Evolutionary conservation across 2,888 invertebrate species (phyloP), one percentile per base, ranked within the genome.

Genomic region (Boloria euphrosyne): DNA sequence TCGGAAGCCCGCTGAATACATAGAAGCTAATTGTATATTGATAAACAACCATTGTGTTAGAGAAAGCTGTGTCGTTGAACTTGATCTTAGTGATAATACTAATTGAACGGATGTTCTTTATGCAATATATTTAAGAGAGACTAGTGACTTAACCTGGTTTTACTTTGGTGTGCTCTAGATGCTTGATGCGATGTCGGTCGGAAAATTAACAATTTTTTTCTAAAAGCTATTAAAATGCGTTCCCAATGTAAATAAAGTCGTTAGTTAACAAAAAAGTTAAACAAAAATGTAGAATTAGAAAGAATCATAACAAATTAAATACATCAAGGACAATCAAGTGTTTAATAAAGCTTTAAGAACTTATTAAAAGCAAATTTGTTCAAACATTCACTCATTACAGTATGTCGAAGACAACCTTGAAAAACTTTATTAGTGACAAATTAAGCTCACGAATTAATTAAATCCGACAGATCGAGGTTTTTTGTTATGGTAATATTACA

Each of bases 41-140:
- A 68, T 66, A 62, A 66, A 60, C 63, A 44, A 17, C 69, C 52
- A 67, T 70, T 67, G 69, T 65, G 17, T 27, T 18, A 52, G 69
- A 64, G 69, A 70, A 70, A 70, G 69, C 60, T 54, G 55, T 62
- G 60, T 60, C 66, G 49, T 60, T 65, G 69, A 65, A 67, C 69
- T 67, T 65, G 69, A 70, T 67, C 65, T 65, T 62, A 46, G 63
- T 49, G 59, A 64, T 69, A 57, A 61, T 55, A 17, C 17, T 27
- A 18, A 61, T 59, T 51, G 61, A n/a, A 10, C n/a, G 44, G 18
- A 22, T 44, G 4, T 13, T 55, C 44, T 54, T 55, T 55, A 22
- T 55, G 44, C 10, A 22, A n/a, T 44, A 10, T 54, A 4, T 6
- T 43, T 14, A 14, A 55, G 43, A 10, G 31, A 38, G 2, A 38